Evolutionary conservation across 1,140 invertebrate species (phyloP).

Genomic region (Temnothorax nylanderi): DNA sequence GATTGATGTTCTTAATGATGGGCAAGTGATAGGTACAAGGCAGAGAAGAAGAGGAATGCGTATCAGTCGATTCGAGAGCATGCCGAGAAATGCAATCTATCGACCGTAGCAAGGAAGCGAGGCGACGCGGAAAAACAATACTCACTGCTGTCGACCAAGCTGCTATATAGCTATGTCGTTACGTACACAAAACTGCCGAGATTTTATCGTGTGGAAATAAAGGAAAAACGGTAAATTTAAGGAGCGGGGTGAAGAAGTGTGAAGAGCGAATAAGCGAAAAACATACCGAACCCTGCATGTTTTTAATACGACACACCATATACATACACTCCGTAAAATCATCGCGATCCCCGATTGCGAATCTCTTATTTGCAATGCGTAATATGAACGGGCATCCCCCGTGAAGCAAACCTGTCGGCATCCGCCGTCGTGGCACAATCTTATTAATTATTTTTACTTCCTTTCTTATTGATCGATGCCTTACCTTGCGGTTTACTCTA

Average conservation of each 20-base stretch:
- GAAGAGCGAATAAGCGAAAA: not conserved
- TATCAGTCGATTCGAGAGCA: constrained; percentile 66
- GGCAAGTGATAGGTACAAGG: constrained; percentile 26
- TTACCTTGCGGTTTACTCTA: constrained; percentile 21
- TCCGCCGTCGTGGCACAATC: constrained; percentile 13
- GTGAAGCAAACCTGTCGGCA: not conserved
- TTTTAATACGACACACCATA: not conserved
- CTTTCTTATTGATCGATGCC: constrained; percentile 45
- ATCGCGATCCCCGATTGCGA: constrained; percentile 12
- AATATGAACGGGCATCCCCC: not conserved
- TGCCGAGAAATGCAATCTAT: constrained; percentile 72
- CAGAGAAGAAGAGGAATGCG: constrained; percentile 48
- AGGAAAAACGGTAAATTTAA: not conserved
- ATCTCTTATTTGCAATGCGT: constrained; percentile 24
- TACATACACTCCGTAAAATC: constrained; percentile 14
- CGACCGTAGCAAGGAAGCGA: constrained; percentile 73
- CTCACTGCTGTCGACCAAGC: constrained; percentile 18
- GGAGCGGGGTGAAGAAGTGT: not conserved
- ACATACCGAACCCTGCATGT: not conserved
- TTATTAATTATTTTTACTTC: constrained; percentile 53
- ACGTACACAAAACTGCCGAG: constrained; percentile 19
- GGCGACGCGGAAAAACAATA: constrained; percentile 74
- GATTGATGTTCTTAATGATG: constrained; percentile 59
- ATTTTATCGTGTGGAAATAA: constrained; percentile 37
- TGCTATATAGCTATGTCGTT: not conserved